Evolutionary conservation across 2,797 vertebrate species (phyloP), one percentile per base, ranked within the genome.

Genomic region (Tapera naevia): DNA sequence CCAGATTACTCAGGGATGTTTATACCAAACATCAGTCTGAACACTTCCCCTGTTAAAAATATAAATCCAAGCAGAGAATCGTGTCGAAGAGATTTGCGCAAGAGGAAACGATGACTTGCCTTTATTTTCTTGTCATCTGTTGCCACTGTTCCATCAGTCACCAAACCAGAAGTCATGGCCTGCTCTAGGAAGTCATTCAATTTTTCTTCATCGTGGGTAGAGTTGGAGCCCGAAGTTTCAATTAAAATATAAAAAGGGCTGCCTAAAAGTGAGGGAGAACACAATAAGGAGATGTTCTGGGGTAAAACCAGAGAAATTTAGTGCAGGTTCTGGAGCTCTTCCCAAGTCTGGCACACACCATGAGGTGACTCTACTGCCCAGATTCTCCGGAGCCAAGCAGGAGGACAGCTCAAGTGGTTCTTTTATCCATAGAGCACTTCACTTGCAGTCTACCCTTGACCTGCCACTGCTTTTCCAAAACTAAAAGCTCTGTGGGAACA

Each of bases 241-340:
- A 99, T 98, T 83, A 99, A 96, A 45, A 99, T 97, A 89, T 99
- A 99, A 96, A 99, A 99, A 0, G 98, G 98, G 70, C 98, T 98
- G 53, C 98, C 99, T 99, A 97, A 80, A 96, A 96, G 83, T 12
- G 8, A 88, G 32, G 43, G 54, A 75, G 46, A 70, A 80, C 5
- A 53, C 33, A 76, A 12, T 86, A 27, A 95, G 57, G 13, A 81
- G 41, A 54, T 23, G 48, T 3, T 39, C 30, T 35, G 28, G 28
- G 53, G 25, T 23, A 74, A 71, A 91, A 60, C 43, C 51, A 86
- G 13, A 67, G 41, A 15, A 51, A 78, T 62, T 65, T 14, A 54
- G 13, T 2, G 4, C 46, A 94, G 39, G 39, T 67, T 71, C 53
- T 80, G 61, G 33, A 89, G 33, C 11, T 79, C 32, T n/a, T 45